Evolutionary conservation across 2,113 vertebrate species (phyloP), one percentile per base, ranked within the genome.

Genomic region (Anthoscopus minutus): DNA sequence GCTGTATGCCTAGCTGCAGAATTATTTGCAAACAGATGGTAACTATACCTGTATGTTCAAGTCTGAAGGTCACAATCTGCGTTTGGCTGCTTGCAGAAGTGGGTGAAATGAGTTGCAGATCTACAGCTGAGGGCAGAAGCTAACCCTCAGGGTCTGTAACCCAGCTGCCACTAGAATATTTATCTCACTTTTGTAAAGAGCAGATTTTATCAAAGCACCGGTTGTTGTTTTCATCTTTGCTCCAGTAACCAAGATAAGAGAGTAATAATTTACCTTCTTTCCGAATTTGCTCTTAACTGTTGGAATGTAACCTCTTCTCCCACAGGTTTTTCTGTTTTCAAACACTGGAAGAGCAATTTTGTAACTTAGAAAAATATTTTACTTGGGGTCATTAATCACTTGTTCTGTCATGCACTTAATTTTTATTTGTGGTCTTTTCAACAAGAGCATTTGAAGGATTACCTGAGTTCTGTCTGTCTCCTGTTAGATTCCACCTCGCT

Each of bases 211-310:
- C 88, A 86, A 92, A 89, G 51, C 53, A 91, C 62, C 74, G 80
- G 54, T 95, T 0, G 2, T 92, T 90, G 37, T 90, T 94, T 92
- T 94, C 64, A 48, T 92, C 92, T 89, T 94, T 93, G 87, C 65
- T 93, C 56, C 84, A 72, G 93, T 82, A 94, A 74, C 54, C 44
- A 78, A 84, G 92, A 92, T 90, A 95, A 94, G 66, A 94, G 25
- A 88, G 66, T 95, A 88, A 78, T 94, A 91, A 94, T 96, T 94
- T 92, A 96, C 89, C 76, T 86, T 88, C 56, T 87, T 91, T 77
- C 81, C 6, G 0, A 93, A 64, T 90, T 96, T 92, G 61, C 72
- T 96, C 66, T 61, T 88, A 82, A 90, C 76, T 85, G 45, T 73
- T 91, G 83, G 91, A 92, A 82, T 78, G 73, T 96, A 94, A 91